Conservation (phyloP, 1,140 invertebrate species). For the Branchinecta lynchi region DNA sequence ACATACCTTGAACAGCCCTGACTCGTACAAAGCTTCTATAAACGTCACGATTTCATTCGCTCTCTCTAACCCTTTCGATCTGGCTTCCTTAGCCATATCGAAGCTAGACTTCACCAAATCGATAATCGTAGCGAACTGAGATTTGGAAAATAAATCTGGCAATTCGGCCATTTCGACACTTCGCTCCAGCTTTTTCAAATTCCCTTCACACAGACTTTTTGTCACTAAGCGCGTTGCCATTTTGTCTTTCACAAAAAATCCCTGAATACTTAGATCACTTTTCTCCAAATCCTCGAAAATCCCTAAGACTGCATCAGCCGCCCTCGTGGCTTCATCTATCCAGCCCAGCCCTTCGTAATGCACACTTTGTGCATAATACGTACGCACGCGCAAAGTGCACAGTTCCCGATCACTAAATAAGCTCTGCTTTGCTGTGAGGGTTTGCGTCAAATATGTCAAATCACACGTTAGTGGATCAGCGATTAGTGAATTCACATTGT, state of each 20-base stretch:
- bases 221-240: background rate
- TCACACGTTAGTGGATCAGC: background rate
- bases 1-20: background rate
- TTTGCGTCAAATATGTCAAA: background rate
- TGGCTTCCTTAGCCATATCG: background rate
- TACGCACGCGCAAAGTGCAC: background rate
- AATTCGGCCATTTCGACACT: background rate
- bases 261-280: background rate
- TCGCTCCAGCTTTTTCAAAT: background rate
- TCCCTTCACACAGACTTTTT: slow-evolving; percentile 3
- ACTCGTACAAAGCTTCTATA: background rate
- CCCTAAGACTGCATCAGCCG: background rate
- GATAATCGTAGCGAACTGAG: background rate
- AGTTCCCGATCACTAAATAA: background rate
- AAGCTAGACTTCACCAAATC: background rate
- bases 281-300: slow-evolving; percentile 1
- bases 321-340: background rate
- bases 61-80: background rate
- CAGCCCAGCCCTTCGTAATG: background rate
- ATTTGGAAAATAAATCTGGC: background rate
- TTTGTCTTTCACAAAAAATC: background rate
- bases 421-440: background rate
- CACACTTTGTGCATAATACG: background rate
- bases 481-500: background rate
- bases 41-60: background rate